Evolutionary conservation across 1,140 invertebrate species (phyloP).

Genomic region (Apis cerana): DNA sequence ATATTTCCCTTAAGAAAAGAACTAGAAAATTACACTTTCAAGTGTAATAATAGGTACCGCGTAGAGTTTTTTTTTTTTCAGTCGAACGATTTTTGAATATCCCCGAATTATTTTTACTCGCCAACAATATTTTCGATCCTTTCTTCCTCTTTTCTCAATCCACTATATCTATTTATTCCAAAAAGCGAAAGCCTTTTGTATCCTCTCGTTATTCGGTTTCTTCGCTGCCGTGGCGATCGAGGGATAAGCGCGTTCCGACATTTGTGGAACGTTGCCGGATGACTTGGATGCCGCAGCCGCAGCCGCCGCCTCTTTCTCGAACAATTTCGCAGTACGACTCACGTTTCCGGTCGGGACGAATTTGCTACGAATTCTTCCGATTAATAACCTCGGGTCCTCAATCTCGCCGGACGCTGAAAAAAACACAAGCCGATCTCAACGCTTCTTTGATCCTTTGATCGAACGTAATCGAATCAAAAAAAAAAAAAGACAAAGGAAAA

Average conservation of each 20-base stretch:
- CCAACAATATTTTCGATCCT: too few species aligned
- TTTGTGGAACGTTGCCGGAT: constrained; percentile 8
- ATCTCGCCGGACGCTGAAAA: constrained; percentile 62
- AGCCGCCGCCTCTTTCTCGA: constrained; percentile 69
- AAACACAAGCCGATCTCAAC: not conserved
- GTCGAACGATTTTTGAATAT: not conserved
- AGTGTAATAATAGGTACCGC: not conserved
- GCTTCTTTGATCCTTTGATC: not conserved
- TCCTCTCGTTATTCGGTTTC: constrained; percentile 73
- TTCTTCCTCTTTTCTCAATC: too few species aligned
- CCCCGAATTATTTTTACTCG: too few species aligned
- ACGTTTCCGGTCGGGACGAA: constrained; percentile 77
- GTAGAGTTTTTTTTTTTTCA: not conserved
- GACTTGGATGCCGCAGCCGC: constrained; percentile 46
- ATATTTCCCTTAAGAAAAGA: not conserved
- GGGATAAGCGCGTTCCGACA: constrained; percentile 46
- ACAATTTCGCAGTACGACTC: constrained; percentile 77
- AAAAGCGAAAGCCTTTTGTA: constrained; percentile 78
- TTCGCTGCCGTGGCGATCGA: constrained; percentile 25
- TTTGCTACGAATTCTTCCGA: constrained; percentile 57
- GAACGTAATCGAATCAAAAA: not conserved
- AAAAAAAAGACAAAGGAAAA: not conserved
- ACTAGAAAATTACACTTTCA: not conserved
- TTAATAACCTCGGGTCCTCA: constrained; percentile 71
- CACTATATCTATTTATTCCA: constrained; percentile 76